A percentile compares a stretch with the other conserved stretches of the same genome.
Evolutionary conservation across 2,113 vertebrate genomes (phyloP).

Genomic region (Shinisaurus crocodilurus): DNA sequence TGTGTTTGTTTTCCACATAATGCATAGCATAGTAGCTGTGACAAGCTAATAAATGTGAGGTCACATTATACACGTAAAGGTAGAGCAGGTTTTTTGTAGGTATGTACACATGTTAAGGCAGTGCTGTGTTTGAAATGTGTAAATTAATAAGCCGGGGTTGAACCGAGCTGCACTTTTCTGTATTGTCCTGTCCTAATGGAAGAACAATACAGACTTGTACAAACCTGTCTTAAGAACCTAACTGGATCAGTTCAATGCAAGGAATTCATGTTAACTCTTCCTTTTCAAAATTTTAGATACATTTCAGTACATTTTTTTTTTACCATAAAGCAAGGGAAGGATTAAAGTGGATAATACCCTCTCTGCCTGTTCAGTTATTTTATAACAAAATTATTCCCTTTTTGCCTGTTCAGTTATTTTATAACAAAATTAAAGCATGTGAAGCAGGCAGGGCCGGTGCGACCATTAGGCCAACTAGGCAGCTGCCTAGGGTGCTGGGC

Average conservation of each 20-base stretch:
- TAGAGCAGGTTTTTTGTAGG: not conserved
- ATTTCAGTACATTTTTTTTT: not conserved
- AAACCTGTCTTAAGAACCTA: not conserved
- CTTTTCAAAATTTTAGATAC: not conserved
- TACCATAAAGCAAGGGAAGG: not conserved
- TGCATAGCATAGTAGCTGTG: slow-evolving; percentile 6
- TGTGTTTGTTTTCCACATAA: slow-evolving; percentile 30
- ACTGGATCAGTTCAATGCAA: not conserved
- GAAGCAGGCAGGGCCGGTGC: too few relatives aligned
- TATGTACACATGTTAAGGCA: not conserved
- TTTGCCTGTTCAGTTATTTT: too few relatives aligned
- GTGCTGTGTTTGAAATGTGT: not conserved
- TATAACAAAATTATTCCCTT: not conserved
- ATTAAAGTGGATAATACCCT: not conserved
- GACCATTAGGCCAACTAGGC: too few relatives aligned
- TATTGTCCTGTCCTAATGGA: not conserved
- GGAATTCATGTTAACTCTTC: not conserved
- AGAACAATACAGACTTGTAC: not conserved
- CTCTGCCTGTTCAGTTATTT: not conserved
- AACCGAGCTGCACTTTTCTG: not conserved
- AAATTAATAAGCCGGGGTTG: not conserved
- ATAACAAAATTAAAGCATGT: too few relatives aligned
- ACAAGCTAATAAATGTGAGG: slow-evolving; percentile 54
- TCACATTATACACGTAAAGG: not conserved
- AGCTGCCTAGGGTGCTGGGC: too few relatives aligned